A percentile compares a stretch with the other conserved stretches of the same genome.
Conservation (phyloP, 2,888 invertebrate species). For the Netelia fuscicornis region DNA sequence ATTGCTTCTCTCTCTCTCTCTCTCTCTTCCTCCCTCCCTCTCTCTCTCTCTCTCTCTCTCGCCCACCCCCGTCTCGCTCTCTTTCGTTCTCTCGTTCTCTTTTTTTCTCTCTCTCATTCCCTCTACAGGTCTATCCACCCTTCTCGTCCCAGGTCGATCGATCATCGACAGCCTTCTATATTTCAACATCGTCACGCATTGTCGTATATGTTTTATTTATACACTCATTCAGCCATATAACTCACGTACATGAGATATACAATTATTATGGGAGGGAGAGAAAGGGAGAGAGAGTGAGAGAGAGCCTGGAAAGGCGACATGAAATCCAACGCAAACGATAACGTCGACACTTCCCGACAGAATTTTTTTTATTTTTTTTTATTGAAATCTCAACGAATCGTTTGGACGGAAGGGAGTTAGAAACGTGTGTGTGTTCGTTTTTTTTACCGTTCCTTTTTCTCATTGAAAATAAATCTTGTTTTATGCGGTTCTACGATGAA, state of each 20-base stretch:
- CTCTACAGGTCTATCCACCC: background rate
- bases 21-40: conserved; percentile 10
- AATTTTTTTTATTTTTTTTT: too few relatives aligned
- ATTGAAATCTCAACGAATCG: too few relatives aligned
- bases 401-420: too few relatives aligned
- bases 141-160: conserved; percentile 47
- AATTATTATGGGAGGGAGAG: background rate
- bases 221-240: conserved; percentile 27
- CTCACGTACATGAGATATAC: background rate
- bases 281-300: background rate
- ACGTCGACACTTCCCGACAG: too few relatives aligned
- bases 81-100: background rate
- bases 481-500: too few relatives aligned
- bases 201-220: conserved; percentile 34
- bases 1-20: conserved; percentile 18
- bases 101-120: background rate
- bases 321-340: too few relatives aligned
- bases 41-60: background rate
- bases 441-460: too few relatives aligned
- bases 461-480: too few relatives aligned
- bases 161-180: conserved; percentile 52
- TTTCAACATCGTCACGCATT: conserved; percentile 48
- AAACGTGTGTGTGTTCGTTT: too few relatives aligned
- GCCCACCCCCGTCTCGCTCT: background rate
- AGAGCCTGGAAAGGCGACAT: too few relatives aligned